Evolutionary conservation across 1,140 invertebrate species (phyloP).

Genomic region (Mamestra configurata): DNA sequence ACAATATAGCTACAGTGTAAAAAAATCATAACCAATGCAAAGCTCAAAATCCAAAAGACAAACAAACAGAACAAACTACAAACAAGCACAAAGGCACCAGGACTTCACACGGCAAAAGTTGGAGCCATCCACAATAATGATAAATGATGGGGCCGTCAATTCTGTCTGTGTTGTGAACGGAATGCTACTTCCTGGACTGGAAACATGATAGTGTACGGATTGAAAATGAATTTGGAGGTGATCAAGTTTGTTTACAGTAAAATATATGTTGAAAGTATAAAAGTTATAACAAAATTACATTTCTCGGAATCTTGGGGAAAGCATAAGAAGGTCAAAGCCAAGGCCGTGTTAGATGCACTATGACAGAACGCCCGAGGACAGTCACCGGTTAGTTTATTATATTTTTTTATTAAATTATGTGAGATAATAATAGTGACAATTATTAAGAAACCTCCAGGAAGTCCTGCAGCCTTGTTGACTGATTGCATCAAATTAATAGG

Average conservation of each 20-base stretch:
- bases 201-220: constrained; percentile 46
- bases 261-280: neutral
- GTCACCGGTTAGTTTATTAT: no score
- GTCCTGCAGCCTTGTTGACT: no score
- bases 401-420: no score
- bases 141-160: constrained; percentile 47
- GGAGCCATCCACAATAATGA: constrained; percentile 29
- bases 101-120: constrained; percentile 15
- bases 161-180: constrained; percentile 37
- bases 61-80: neutral
- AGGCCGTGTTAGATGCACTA: no score
- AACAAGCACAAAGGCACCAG: constrained; percentile 9
- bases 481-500: no score
- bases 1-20: neutral
- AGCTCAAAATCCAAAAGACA: neutral
- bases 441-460: no score
- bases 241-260: neutral
- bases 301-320: no score
- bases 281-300: neutral
- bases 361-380: no score
- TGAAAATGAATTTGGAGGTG: constrained; percentile 17
- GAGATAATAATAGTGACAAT: no score
- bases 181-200: constrained; percentile 37
- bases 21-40: neutral
- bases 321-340: no score